Evolutionary conservation across 92 coral and sea anemone genomes (phyloP), one percentile per base, ranked within the genome.

Genomic region (Palythoa heliodiscus): DNA sequence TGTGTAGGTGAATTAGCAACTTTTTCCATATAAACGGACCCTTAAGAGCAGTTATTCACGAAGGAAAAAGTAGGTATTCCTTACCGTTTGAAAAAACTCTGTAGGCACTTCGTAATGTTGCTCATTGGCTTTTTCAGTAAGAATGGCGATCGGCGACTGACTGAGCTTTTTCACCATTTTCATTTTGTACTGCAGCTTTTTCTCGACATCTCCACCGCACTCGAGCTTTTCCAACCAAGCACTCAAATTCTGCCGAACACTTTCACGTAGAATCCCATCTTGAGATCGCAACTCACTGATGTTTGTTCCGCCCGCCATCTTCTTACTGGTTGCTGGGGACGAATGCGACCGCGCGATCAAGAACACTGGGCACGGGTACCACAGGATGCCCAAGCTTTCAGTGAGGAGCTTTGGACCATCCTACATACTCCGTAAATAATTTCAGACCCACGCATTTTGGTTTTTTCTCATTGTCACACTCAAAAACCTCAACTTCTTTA

Each of bases 91-190:
- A 84, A 93, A 93, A 76, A 93, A 93, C 39, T 89, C 90, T 16
- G 95, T 93, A 6, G 97, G 97, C 53, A 93, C 97, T 70, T 93
- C 95, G 64, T 93, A 93, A 66, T 93, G 97, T 67, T 93, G 97
- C 76, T 93, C 95, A 83, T 93, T 93, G 13, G 93, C 93, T 78
- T 82, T 75, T 22, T 83, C 93, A 13, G 92, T 90, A 71, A 87
- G 93, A 47, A 93, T 72, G 29, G 97, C 97, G 22, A 93, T 86
- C 8, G 95, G 95, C 5, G 95, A 88, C 2, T 78, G 61, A 20
- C 93, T 87, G 11, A 93, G 93, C 67, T 93, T 93, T 64, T 90
- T 83, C 60, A 93, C 97, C 82, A 93, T 82, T 39, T 67, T 88
- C 93, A 91, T 92, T 76, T 93, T 93, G 70, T 85, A 89, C 23